A percentile compares a stretch with the other conserved stretches of the same genome.
Conservation (phyloP, 1,140 invertebrate species). For the Copidosoma floridanum region DNA sequence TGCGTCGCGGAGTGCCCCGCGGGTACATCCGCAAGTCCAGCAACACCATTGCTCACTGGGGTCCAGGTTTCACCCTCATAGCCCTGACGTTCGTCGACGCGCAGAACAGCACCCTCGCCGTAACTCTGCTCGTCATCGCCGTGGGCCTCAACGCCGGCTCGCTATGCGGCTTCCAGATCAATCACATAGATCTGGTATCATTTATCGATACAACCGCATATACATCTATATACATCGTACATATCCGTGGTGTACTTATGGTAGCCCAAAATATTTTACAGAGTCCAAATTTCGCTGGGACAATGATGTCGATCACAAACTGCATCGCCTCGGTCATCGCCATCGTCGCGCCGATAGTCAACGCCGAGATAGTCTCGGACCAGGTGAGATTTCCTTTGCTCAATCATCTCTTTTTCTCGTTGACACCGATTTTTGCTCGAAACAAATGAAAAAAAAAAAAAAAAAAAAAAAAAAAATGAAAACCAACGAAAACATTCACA, state of each 20-base stretch:
- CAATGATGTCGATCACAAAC: slow-evolving; percentile 68
- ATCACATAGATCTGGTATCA: slow-evolving; percentile 69
- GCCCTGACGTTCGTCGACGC: slow-evolving; percentile 41
- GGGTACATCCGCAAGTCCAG: slow-evolving; percentile 63
- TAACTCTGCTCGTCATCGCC: slow-evolving; percentile 57
- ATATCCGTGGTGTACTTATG: no score
- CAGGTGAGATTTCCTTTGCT: no score
- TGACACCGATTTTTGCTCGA: no score
- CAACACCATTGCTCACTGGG: slow-evolving; percentile 63
- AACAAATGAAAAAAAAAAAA: no score
- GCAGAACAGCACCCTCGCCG: slow-evolving; percentile 33
- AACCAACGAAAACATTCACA: no score
- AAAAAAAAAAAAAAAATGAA: no score
- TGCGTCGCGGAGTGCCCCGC: slow-evolving; percentile 58
- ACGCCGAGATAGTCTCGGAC: slow-evolving; percentile 51
- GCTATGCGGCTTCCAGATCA: slow-evolving; percentile 58
- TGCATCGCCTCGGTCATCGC: slow-evolving; percentile 63
- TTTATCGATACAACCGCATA: no score
- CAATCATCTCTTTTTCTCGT: no score
- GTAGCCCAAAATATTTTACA: no score
- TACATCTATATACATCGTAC: no score
- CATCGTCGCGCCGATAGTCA: slow-evolving; percentile 62
- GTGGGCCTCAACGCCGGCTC: slow-evolving; percentile 64
- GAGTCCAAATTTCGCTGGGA: slow-evolving; percentile 66
- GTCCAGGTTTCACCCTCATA: slow-evolving; percentile 52